Conservation (phyloP, 2,113 vertebrate species). For the Lycocorax pyrrhopterus region DNA sequence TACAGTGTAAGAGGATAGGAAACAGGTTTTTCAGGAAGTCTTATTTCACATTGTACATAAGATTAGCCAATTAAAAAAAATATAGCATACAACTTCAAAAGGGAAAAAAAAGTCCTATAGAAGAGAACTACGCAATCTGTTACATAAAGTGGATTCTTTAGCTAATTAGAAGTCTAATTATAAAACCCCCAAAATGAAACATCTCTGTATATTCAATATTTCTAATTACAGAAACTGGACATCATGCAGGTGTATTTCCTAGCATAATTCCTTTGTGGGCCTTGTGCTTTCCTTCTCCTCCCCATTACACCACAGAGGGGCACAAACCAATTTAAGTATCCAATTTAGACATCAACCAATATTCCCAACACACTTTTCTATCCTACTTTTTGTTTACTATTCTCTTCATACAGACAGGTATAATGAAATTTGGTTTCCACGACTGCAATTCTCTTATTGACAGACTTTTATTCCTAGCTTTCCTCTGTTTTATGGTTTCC, state of each 20-base stretch:
- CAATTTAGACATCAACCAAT: not conserved
- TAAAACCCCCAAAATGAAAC: not conserved
- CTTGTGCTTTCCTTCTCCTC: not conserved
- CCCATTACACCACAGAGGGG: not conserved
- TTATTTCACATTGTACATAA: not conserved
- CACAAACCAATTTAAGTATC: not conserved
- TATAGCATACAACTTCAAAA: not conserved
- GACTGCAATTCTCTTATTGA: not conserved
- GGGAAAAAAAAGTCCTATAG: not conserved
- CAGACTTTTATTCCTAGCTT: not conserved
- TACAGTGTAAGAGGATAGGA: not conserved
- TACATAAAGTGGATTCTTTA: not conserved
- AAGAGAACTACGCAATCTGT: not conserved
- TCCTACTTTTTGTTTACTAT: not conserved
- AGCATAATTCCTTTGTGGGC: not conserved
- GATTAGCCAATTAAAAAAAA: not conserved
- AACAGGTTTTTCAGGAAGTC: not conserved
- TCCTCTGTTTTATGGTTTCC: not conserved
- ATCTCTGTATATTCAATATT: not conserved
- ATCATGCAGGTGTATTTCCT: not conserved
- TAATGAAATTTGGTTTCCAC: not conserved
- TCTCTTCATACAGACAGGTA: not conserved
- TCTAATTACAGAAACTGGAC: not conserved
- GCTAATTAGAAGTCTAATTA: not conserved
- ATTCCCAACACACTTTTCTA: not conserved